phyloP scores from a whole-genome alignment of 2,113 vertebrate genomes.

The Zapornia atra region DNA sequence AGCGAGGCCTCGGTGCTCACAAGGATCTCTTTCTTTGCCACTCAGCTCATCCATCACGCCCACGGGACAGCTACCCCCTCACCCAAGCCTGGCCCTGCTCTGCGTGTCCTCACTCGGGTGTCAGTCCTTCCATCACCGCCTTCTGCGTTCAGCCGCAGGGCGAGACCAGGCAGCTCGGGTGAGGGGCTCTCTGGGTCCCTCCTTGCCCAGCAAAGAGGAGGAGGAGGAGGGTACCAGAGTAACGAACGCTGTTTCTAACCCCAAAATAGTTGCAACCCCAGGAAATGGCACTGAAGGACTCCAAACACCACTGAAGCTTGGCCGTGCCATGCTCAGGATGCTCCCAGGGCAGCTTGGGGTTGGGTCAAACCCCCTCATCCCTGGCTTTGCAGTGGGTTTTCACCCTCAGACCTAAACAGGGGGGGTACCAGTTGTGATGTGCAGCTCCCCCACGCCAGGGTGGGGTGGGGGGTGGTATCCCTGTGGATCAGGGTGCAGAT shows the following conservation, averaged over 20 bases:
- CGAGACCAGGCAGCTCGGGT: background rate
- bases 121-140: background rate
- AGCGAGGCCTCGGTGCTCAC: background rate
- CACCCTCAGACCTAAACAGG: rapidly evolving
- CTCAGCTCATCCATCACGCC: background rate
- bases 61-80: background rate
- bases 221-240: background rate
- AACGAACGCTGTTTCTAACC: background rate
- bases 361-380: rapidly evolving
- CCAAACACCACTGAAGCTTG: background rate
- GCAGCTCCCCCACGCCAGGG: background rate
- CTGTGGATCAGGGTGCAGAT: background rate
- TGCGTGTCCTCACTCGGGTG: background rate
- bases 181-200: background rate
- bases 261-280: background rate
- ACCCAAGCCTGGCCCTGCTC: background rate
- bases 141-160: background rate
- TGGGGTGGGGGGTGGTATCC: too few species aligned
- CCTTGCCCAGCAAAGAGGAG: background rate
- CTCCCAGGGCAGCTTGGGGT: background rate
- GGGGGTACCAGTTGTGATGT: too few species aligned
- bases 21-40: conserved; percentile 1
- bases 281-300: too few species aligned
- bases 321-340: rapidly evolving
- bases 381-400: background rate